Percentiles rank a stretch among this genome's conserved stretches.
Conservation (phyloP, 2,888 invertebrate species). For the Allygus modestus region DNA sequence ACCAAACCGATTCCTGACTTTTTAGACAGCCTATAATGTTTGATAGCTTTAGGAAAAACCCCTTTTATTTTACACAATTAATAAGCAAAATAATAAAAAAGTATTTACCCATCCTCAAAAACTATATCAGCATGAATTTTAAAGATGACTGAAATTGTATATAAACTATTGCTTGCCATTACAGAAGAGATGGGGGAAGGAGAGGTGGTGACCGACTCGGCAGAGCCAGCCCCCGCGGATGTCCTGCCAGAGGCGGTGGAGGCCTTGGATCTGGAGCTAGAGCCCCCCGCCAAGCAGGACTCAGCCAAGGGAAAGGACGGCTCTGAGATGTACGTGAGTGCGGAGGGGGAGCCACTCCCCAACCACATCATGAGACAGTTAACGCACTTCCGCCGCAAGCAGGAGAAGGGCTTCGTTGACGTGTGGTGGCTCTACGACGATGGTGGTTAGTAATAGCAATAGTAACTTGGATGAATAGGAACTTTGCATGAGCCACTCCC, state of each 20-base stretch:
- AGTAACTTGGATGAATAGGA: too few species aligned
- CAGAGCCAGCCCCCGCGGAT: neutral
- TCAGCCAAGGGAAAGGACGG: slow-evolving; percentile 60
- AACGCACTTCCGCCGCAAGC: slow-evolving; percentile 76
- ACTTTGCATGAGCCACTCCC: too few species aligned
- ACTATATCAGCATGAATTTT: too few species aligned
- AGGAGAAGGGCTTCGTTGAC: slow-evolving; percentile 91
- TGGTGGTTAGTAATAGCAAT: slow-evolving; percentile 86
- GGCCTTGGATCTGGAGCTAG: neutral
- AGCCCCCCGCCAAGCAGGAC: slow-evolving; percentile 4
- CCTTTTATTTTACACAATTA: too few species aligned
- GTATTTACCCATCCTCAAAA: too few species aligned
- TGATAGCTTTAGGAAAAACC: too few species aligned
- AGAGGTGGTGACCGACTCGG: neutral
- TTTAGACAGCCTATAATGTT: too few species aligned
- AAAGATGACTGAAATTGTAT: too few species aligned
- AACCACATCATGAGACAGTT: slow-evolving; percentile 63
- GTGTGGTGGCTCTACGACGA: slow-evolving; percentile 99
- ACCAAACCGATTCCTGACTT: too few species aligned
- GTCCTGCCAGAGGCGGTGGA: neutral
- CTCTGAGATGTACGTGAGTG: slow-evolving; percentile 62
- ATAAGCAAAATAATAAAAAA: too few species aligned
- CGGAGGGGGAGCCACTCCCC: slow-evolving; percentile 64
- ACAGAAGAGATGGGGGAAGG: slow-evolving; percentile 3
- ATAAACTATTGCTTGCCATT: neutral